Evolutionary conservation across 2,888 invertebrate genomes (phyloP).

Genomic region (Caenorhabditis doughertyi): DNA sequence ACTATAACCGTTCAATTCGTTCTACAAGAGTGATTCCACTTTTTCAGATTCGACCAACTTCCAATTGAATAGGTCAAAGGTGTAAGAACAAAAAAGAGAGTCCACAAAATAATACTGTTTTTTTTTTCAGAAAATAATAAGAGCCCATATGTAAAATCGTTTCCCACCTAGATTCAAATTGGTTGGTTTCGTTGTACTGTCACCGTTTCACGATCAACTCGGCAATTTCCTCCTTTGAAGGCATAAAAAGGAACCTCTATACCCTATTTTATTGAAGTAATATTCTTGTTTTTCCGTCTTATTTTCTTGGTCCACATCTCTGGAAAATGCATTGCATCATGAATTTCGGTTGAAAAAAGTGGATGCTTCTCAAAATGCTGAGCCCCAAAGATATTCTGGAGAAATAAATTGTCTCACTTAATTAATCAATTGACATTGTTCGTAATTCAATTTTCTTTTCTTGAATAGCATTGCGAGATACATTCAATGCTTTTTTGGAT

Average conservation of each 20-base stretch:
- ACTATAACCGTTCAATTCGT: background rate
- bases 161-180: no score
- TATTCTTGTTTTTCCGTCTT: background rate
- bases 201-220: no score
- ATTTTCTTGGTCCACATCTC: background rate
- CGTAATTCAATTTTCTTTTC: conserved; percentile 32
- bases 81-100: background rate
- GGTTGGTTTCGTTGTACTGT: no score
- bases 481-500: conserved; percentile 14
- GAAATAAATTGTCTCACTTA: conserved; percentile 27
- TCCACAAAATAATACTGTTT: no score
- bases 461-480: conserved; percentile 35
- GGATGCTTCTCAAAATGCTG: conserved; percentile 9
- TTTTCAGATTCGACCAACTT: background rate
- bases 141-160: no score
- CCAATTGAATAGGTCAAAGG: background rate
- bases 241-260: no score
- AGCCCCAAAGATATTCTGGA: conserved; percentile 24
- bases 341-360: conserved; percentile 11
- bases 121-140: no score
- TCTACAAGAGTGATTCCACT: background rate
- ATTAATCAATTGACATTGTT: conserved; percentile 43
- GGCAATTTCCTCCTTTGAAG: no score
- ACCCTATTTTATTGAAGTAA: background rate
- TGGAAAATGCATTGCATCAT: conserved; percentile 25